Evolutionary conservation across 2,797 vertebrate genomes (phyloP).

Genomic region (Selene dorsalis): DNA sequence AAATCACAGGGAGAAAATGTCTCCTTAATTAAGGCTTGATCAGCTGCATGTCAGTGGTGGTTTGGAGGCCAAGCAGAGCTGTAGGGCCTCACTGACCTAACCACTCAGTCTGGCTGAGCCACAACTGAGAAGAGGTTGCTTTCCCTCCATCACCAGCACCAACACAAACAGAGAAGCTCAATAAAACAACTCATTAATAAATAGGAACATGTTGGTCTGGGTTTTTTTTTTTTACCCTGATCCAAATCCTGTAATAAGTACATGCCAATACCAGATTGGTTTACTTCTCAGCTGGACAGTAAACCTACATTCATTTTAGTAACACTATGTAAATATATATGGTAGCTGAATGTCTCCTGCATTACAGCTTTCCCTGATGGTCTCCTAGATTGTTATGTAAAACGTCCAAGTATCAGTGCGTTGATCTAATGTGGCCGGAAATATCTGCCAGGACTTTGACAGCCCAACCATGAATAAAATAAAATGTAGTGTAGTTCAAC

Average conservation of each 20-base stretch:
- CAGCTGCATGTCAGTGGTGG: slow-evolving; percentile 91
- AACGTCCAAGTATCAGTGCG: not conserved
- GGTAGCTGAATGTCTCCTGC: not conserved
- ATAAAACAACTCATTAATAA: slow-evolving; percentile 17
- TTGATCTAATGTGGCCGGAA: not conserved
- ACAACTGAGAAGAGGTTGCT: slow-evolving; percentile 53
- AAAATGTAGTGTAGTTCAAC: not conserved
- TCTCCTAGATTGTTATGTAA: not conserved
- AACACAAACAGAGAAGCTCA: slow-evolving; percentile 18
- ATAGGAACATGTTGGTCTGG: not conserved
- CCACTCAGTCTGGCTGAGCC: slow-evolving; percentile 52
- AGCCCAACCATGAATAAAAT: not conserved
- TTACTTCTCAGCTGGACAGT: not conserved
- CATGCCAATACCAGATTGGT: not conserved
- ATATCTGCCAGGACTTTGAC: not conserved
- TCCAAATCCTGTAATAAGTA: not conserved
- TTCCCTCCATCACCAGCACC: slow-evolving; percentile 37
- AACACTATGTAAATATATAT: not conserved
- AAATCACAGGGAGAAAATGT: slow-evolving; percentile 97
- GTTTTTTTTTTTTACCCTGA: not conserved
- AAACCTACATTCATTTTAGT: not conserved
- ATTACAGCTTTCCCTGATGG: not conserved
- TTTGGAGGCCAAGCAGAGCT: slow-evolving; percentile 80
- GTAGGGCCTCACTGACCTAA: slow-evolving; percentile 63
- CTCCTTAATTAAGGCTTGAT: slow-evolving; percentile 97